phyloP scores from a whole-genome alignment of 1,140 invertebrate genomes.

The Diorhabda carinulata region DNA sequence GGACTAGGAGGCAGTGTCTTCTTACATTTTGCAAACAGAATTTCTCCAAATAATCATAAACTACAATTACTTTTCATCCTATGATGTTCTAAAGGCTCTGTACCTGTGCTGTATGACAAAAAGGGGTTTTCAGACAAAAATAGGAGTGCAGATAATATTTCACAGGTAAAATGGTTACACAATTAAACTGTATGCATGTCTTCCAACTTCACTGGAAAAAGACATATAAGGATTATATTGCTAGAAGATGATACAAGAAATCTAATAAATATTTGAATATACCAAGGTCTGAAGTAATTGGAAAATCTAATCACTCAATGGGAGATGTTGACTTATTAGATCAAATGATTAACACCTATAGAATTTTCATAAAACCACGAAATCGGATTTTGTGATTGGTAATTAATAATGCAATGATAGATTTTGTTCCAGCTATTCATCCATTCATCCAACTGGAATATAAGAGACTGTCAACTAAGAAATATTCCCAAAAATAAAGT shows the following conservation, averaged over 20 bases:
- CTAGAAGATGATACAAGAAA: conserved; percentile 39
- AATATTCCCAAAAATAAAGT: too few species aligned
- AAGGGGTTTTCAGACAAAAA: conserved; percentile 25
- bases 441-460: conserved; percentile 18
- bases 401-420: conserved; percentile 10
- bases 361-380: not conserved
- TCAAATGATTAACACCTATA: conserved; percentile 14
- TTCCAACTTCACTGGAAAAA: conserved; percentile 48
- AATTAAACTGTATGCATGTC: conserved; percentile 44
- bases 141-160: conserved; percentile 5
- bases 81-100: conserved; percentile 42
- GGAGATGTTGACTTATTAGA: conserved; percentile 45
- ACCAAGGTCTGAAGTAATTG: conserved; percentile 41
- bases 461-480: conserved; percentile 6
- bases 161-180: conserved; percentile 45
- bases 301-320: conserved; percentile 43
- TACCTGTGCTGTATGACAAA: conserved; percentile 44
- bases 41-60: conserved; percentile 32
- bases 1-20: conserved; percentile 21
- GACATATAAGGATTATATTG: conserved; percentile 29
- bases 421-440: conserved; percentile 12
- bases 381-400: conserved; percentile 17
- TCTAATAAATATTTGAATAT: conserved; percentile 43
- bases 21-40: conserved; percentile 36
- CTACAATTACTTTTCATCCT: conserved; percentile 45